Conservation (phyloP, 2,113 vertebrate species). For the Rynchops niger region DNA sequence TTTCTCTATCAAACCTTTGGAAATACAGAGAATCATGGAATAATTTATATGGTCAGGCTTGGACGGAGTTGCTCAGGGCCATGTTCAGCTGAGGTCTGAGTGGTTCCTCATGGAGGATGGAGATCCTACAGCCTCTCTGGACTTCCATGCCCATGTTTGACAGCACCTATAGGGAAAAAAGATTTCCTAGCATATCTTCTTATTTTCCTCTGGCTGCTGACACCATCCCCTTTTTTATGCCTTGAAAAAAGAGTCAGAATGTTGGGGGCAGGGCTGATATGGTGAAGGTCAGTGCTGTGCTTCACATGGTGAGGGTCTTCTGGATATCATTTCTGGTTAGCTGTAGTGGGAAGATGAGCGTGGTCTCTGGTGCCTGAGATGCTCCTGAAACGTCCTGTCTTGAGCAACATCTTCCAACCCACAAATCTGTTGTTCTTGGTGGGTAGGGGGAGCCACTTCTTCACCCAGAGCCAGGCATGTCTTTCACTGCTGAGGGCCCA, state of each 20-base stretch:
- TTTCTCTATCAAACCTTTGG: not conserved
- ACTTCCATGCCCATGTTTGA: not conserved
- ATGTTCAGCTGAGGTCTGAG: not conserved
- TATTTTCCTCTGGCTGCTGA: not conserved
- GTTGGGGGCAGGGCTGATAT: not conserved
- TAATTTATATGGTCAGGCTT: not conserved
- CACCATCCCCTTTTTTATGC: not conserved
- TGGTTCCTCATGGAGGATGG: not conserved
- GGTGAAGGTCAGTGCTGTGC: not conserved
- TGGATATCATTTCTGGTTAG: not conserved
- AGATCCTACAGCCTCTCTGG: not conserved
- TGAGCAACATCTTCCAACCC: not conserved
- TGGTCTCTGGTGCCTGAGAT: not conserved
- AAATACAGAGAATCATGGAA: not conserved
- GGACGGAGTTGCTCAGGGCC: not conserved
- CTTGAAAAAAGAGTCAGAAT: not conserved
- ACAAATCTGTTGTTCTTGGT: not conserved
- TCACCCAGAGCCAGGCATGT: not conserved
- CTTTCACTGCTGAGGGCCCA: not conserved
- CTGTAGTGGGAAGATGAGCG: not conserved
- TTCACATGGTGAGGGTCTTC: not conserved
- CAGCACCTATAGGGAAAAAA: fast-evolving
- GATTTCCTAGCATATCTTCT: not conserved
- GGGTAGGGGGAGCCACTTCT: not conserved
- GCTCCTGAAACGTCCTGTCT: not conserved